Conservation (phyloP, 2,888 invertebrate genomes). For the Eupithecia insigniata region DNA sequence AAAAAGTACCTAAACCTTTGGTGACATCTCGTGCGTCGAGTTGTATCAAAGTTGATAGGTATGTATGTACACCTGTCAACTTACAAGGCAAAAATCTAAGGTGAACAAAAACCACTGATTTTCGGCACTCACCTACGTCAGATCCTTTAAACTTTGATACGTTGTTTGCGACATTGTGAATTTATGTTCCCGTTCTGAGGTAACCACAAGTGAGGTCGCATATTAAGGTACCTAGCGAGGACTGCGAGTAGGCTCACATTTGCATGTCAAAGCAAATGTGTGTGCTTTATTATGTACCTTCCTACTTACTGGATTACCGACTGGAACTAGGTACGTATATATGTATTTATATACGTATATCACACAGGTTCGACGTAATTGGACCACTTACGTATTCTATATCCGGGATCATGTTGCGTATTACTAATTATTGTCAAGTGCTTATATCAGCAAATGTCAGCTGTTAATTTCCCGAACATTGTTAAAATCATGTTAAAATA, state of each 20-base stretch:
- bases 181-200: not conserved
- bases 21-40: too few relatives aligned
- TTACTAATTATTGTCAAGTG: not conserved
- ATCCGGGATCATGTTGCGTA: conserved; percentile 2
- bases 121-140: not conserved
- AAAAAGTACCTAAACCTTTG: too few relatives aligned
- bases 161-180: not conserved
- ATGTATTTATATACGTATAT: not conserved
- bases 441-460: not conserved
- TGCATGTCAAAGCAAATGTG: conserved; percentile 37
- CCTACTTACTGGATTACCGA: conserved; percentile 29
- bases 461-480: too few relatives aligned
- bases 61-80: too few relatives aligned
- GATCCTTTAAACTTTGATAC: conserved; percentile 4
- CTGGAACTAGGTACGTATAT: not conserved
- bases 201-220: not conserved
- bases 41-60: too few relatives aligned
- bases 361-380: conserved; percentile 12
- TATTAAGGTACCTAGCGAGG: not conserved
- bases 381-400: conserved; percentile 30
- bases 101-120: not conserved
- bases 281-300: conserved; percentile 30
- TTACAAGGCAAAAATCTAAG: too few relatives aligned
- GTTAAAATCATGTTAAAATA: too few relatives aligned
- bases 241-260: conserved; percentile 19